Percentiles rank a stretch among this genome's conserved stretches.
Evolutionary conservation across 2,888 invertebrate genomes (phyloP).

Genomic region (Sinodicranocentrus sp.): DNA sequence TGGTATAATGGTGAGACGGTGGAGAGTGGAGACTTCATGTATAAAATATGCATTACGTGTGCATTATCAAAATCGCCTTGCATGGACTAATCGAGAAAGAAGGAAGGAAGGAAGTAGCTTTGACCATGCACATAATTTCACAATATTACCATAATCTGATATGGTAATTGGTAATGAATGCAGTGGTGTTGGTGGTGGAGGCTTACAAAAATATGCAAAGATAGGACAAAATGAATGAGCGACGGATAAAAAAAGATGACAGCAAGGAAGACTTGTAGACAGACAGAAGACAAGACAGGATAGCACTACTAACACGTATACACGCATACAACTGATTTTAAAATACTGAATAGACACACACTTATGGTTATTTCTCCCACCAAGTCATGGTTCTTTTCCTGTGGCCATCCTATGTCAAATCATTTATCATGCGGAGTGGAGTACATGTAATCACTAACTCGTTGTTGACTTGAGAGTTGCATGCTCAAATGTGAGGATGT

Average conservation of each 20-base stretch:
- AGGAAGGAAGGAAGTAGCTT: slow-evolving; percentile 51
- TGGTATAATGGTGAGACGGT: too few relatives aligned
- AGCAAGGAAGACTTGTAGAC: slow-evolving; percentile 21
- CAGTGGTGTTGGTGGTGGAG: slow-evolving; percentile 4
- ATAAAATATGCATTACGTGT: too few relatives aligned
- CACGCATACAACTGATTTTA: neutral
- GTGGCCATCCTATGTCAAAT: slow-evolving; percentile 59
- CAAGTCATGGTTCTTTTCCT: slow-evolving; percentile 40
- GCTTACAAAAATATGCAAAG: neutral
- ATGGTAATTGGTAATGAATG: slow-evolving; percentile 32
- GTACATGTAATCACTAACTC: too few relatives aligned
- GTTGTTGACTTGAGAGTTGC: too few relatives aligned
- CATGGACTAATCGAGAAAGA: slow-evolving; percentile 6
- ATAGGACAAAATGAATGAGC: too few relatives aligned
- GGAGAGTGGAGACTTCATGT: too few relatives aligned
- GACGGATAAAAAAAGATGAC: neutral
- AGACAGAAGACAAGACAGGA: slow-evolving; percentile 16
- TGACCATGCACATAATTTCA: slow-evolving; percentile 50
- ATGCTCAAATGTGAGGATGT: too few relatives aligned
- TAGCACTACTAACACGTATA: neutral
- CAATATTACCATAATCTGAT: slow-evolving; percentile 22
- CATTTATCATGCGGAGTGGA: slow-evolving; percentile 36
- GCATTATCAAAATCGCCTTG: neutral
- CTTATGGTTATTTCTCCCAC: slow-evolving; percentile 23
- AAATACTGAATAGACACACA: neutral